These are phyloP conservation scores for Psix sp. DNA, from an alignment of 1,140 invertebrate genomes.

Conservation along the genomic window DNA sequence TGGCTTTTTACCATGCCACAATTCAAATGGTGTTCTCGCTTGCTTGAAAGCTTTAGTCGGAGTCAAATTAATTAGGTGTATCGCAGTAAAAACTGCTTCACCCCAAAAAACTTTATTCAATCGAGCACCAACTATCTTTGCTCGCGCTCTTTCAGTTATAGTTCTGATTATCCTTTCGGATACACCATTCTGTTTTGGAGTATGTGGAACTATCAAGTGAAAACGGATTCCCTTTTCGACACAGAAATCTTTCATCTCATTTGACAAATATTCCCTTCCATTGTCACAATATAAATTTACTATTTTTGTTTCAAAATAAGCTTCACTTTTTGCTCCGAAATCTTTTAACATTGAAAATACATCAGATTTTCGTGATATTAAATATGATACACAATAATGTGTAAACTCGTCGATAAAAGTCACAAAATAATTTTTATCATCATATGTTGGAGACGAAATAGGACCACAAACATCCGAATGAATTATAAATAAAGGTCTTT, in stretches of 20 bases:
- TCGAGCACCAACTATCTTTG: not conserved
- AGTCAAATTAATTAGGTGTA: conserved; percentile 1
- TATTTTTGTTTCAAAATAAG: too few species aligned
- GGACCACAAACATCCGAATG: too few species aligned
- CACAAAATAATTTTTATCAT: conserved; percentile 9
- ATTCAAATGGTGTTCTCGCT: not conserved
- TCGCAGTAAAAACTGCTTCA: conserved; percentile 3
- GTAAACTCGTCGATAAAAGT: too few species aligned
- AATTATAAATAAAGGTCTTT: conserved; percentile 3
- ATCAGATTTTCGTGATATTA: too few species aligned
- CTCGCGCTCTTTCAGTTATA: not conserved
- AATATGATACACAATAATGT: too few species aligned
- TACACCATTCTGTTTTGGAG: not conserved
- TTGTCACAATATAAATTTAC: too few species aligned
- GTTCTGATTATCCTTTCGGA: not conserved
- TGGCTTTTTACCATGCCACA: too few species aligned
- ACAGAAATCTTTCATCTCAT: too few species aligned
- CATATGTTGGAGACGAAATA: not conserved
- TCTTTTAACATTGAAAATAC: conserved; percentile 1
- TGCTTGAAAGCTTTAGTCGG: conserved; percentile 4
- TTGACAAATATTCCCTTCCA: too few species aligned
- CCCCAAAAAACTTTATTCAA: conserved; percentile 3
- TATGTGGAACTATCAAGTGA: conserved; percentile 3
- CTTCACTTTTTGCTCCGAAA: not conserved
- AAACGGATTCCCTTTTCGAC: conserved; percentile 2